Conservation (phyloP, 2,113 vertebrate species). For the Brienomyrus longianalis region DNA sequence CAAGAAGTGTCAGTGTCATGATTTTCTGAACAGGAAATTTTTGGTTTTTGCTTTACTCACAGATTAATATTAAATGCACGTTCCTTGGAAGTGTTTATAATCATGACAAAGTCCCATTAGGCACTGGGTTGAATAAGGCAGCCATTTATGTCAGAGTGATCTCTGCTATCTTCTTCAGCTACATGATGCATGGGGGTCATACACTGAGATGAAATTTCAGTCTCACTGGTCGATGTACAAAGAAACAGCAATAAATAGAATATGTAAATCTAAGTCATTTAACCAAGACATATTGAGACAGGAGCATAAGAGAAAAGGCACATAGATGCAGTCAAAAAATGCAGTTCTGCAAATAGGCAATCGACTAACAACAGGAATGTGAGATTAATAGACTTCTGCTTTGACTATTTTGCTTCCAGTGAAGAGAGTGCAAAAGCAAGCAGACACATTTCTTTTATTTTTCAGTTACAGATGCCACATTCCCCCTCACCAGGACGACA, state of each 20-base stretch:
- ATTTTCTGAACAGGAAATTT: neutral
- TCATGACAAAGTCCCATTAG: neutral
- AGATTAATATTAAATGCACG: neutral
- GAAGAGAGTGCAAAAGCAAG: neutral
- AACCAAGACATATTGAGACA: neutral
- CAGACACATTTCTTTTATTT: slow-evolving; percentile 13
- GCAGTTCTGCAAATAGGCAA: neutral
- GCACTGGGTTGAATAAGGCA: neutral
- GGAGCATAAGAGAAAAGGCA: neutral
- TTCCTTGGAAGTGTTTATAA: neutral
- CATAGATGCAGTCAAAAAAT: neutral
- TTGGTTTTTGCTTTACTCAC: neutral
- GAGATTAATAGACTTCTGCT: neutral
- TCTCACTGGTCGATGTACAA: neutral
- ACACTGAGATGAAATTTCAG: neutral
- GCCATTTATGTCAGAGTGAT: neutral
- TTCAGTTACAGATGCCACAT: slow-evolving; percentile 41
- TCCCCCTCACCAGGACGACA: slow-evolving; percentile 37
- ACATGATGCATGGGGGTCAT: neutral
- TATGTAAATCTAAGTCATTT: neutral
- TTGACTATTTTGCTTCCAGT: neutral
- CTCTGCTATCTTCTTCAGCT: neutral
- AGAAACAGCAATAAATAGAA: neutral
- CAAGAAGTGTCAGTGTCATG: neutral
- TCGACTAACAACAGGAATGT: neutral